Evolutionary conservation across 2,113 vertebrate genomes (phyloP).

Genomic region (Sinocyclocheilus anshuiensis): DNA sequence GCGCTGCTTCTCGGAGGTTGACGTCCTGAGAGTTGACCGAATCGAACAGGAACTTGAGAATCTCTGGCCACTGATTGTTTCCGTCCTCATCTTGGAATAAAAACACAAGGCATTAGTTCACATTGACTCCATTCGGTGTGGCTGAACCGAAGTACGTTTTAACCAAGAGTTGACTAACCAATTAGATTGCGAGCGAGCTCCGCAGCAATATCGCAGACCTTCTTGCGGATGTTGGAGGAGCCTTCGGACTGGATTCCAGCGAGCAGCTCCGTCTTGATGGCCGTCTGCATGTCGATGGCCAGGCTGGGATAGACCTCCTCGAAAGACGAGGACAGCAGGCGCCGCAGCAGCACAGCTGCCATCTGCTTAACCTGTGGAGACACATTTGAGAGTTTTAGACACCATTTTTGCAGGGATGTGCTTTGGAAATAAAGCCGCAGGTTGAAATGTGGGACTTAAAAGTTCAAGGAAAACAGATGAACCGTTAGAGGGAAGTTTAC

Average conservation of each 20-base stretch:
- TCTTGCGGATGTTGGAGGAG: conserved; percentile 90
- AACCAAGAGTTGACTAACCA: conserved; percentile 71
- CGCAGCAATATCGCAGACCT: conserved; percentile 94
- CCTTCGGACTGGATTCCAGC: conserved; percentile 89
- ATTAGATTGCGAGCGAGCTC: conserved; percentile 94
- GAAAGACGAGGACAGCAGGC: conserved; percentile 93
- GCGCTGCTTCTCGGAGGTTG: no score
- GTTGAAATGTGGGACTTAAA: no score
- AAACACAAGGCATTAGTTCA: no score
- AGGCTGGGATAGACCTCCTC: conserved; percentile 94
- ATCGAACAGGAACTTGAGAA: no score
- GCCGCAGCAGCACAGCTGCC: conserved; percentile 93
- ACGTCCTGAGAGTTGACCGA: no score
- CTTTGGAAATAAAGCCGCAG: not conserved
- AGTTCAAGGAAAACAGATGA: not conserved
- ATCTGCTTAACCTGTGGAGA: conserved; percentile 88
- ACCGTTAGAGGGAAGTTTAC: not conserved
- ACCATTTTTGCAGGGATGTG: not conserved
- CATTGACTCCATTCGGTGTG: not conserved
- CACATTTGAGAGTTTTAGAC: not conserved
- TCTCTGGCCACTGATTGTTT: no score
- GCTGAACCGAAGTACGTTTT: not conserved
- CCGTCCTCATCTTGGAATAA: no score
- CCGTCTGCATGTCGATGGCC: conserved; percentile 86
- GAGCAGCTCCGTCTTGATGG: conserved; percentile 90